Evolutionary conservation across 2,797 vertebrate species (phyloP).

Genomic region (Molossus alvarezi): DNA sequence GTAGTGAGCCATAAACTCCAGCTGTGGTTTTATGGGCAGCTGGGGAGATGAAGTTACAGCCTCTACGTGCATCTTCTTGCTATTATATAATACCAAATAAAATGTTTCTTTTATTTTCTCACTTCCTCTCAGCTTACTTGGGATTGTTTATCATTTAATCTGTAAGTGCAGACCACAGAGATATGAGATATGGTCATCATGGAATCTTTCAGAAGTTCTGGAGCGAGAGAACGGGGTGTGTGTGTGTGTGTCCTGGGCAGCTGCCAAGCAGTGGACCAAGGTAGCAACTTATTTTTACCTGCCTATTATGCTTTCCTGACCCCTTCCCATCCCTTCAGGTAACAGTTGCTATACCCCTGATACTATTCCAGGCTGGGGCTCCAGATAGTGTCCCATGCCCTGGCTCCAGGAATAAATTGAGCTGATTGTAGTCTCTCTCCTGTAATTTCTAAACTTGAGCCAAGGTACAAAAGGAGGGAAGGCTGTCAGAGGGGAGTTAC

Average conservation of each 20-base stretch:
- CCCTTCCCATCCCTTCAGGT: neutral
- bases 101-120: neutral
- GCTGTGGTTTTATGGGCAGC: neutral
- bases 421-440: neutral
- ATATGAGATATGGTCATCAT: neutral
- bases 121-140: neutral
- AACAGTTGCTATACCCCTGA: neutral
- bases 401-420: neutral
- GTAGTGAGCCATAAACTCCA: neutral
- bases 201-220: neutral
- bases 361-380: neutral
- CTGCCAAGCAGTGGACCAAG: neutral
- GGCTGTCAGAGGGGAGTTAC: neutral
- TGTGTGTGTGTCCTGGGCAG: neutral
- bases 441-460: slow-evolving; percentile 27
- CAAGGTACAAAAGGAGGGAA: neutral
- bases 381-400: neutral
- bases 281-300: neutral
- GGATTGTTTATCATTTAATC: neutral
- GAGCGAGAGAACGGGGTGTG: neutral
- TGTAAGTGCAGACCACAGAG: neutral
- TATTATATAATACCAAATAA: neutral
- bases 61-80: neutral
- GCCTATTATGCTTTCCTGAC: neutral
- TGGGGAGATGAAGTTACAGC: neutral